Base-by-base conservation (phyloP, 2,888 invertebrate species). In the Steinernema scapterisci region DNA sequence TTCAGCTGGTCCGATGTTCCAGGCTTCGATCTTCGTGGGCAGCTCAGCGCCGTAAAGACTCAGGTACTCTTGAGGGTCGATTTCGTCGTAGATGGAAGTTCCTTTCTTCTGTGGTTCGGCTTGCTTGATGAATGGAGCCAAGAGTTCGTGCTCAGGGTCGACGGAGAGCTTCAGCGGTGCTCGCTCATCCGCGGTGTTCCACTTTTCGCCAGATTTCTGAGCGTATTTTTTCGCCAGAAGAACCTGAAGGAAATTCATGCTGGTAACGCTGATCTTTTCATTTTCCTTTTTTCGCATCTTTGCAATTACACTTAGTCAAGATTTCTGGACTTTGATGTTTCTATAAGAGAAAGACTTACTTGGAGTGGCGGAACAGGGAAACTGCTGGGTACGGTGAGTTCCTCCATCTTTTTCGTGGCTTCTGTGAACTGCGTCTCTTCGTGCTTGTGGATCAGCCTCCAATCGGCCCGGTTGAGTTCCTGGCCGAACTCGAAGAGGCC, bases 391-490 rank as follows among this genome's bases (percentile, higher is more conserved):
- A 86, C 51, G 19, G 76, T 75, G 16, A 86, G 45, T 13, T 76
- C 63, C 9, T 75, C 70, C 73, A 79, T 78, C 11, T 74, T 44
- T 25, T 79, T 72, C 23, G 73, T 74, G 45, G 74, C 76, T 51
- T 80, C 71, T 52, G 80, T 75, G 70, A 79, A 82, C 13, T 73
- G 51, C 43, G 73, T 70, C 73, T 86, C 86, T 56, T 85, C 84
- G 75, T 86, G 84, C 51, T 81, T 84, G 74, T 87, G 86, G 27
- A 87, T 78, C 38, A 87, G 75, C 23, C 78, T 76, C 87, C 87
- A 87, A 75, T 87, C 87, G 27, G 86, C 79, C 45, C 86, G 76
- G 74, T 86, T 85, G 76, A 86, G 73, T 77, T 87, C 84, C 23
- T 79, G 77, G 0, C 76, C 73, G 77, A 87, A 87, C 71, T 84